A percentile compares a stretch with the other conserved stretches of the same genome.
Conservation (phyloP, 2,888 invertebrate genomes). For the Anorthoa munda region DNA sequence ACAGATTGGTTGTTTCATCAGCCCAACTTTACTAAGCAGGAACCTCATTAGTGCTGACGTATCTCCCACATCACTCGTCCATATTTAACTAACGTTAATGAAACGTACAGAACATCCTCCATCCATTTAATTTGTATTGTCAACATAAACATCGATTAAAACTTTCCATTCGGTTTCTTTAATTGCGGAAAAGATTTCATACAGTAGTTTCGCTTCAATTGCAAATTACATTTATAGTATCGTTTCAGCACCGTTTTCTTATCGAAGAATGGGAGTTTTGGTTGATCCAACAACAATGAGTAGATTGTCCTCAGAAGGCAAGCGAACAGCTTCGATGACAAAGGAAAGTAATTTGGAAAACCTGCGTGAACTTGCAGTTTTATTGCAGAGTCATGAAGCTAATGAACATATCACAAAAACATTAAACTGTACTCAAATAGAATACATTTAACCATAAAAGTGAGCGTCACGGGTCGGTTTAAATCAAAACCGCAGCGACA, state of each 20-base stretch:
- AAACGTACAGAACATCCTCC: constrained; percentile 46
- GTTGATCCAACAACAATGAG: constrained; percentile 68
- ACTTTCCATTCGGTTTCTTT: constrained; percentile 34
- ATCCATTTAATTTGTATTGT: constrained; percentile 43
- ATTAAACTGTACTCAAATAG: constrained; percentile 60
- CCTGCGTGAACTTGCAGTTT: constrained; percentile 71
- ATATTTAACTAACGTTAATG: constrained; percentile 63
- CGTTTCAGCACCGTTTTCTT: constrained; percentile 25
- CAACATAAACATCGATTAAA: constrained; percentile 36
- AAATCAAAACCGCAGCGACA: constrained; percentile 57
- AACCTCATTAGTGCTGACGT: constrained; percentile 62
- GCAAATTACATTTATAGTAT: constrained; percentile 8
- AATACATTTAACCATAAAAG: constrained; percentile 40
- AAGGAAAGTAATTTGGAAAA: constrained; percentile 79
- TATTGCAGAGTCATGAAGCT: constrained; percentile 72
- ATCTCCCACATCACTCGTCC: constrained; percentile 50
- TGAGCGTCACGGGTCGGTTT: constrained; percentile 34
- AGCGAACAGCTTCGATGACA: constrained; percentile 77
- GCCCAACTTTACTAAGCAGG: constrained; percentile 56
- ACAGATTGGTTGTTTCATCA: constrained; percentile 56
- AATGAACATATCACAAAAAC: constrained; percentile 74
- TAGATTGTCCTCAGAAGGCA: constrained; percentile 61
- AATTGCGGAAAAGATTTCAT: constrained; percentile 30
- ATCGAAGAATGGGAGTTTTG: constrained; percentile 48
- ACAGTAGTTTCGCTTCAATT: constrained; percentile 7